Percentiles rank a stretch among this genome's conserved stretches.
Conservation (phyloP, 1,140 invertebrate genomes). For the Habropoda laboriosa region DNA sequence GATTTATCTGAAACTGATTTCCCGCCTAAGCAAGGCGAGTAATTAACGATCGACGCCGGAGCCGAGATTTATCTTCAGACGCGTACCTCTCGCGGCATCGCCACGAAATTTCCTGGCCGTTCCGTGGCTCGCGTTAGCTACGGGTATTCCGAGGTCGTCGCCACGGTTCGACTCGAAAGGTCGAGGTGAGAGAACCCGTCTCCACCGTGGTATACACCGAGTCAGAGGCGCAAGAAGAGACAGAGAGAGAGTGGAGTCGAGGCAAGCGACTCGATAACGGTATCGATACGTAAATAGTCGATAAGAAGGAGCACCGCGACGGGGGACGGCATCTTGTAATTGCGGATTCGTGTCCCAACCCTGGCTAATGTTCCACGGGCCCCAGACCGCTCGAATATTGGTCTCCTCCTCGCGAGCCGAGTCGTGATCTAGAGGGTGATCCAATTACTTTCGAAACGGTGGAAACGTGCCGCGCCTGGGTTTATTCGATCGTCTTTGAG, state of each 20-base stretch:
- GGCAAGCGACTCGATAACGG: slow-evolving; percentile 58
- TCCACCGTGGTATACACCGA: neutral
- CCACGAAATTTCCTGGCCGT: slow-evolving; percentile 43
- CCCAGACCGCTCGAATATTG: slow-evolving; percentile 52
- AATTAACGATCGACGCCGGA: slow-evolving; percentile 64
- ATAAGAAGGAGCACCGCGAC: slow-evolving; percentile 57
- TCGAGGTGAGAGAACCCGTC: slow-evolving; percentile 43
- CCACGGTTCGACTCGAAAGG: slow-evolving; percentile 49
- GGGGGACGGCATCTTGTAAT: slow-evolving; percentile 67
- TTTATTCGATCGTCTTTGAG: slow-evolving; percentile 57
- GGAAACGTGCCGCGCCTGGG: slow-evolving; percentile 46
- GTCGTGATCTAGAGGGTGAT: slow-evolving; percentile 57
- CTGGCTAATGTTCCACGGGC: slow-evolving; percentile 56
- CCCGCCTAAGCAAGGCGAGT: slow-evolving; percentile 60
- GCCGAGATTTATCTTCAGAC: slow-evolving; percentile 59
- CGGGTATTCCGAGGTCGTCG: slow-evolving; percentile 52
- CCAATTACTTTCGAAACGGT: slow-evolving; percentile 59
- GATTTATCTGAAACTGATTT: slow-evolving; percentile 69
- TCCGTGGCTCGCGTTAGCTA: neutral
- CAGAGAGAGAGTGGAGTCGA: neutral
- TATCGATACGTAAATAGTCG: slow-evolving; percentile 71
- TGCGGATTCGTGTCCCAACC: slow-evolving; percentile 67
- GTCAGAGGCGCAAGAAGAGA: neutral
- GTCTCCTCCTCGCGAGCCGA: slow-evolving; percentile 31
- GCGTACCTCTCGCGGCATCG: slow-evolving; percentile 21